Conservation (phyloP, 2,888 invertebrate species). For the Drosophila conformis region DNA sequence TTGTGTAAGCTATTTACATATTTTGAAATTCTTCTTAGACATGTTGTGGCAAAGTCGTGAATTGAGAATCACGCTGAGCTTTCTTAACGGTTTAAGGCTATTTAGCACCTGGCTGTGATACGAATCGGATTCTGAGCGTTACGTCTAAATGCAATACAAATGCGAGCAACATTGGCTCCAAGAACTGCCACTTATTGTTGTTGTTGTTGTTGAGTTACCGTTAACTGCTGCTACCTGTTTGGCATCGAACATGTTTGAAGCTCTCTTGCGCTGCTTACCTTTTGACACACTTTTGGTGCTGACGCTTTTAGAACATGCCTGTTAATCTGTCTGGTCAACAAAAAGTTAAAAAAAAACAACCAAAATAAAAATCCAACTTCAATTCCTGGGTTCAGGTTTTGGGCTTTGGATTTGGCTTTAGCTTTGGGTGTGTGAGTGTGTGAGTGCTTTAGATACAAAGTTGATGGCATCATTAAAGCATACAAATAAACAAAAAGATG, state of each 20-base stretch:
- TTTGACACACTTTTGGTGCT: slow-evolving; percentile 71
- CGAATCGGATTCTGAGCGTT: slow-evolving; percentile 39
- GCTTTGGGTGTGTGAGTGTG: slow-evolving; percentile 22
- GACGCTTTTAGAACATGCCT: slow-evolving; percentile 65
- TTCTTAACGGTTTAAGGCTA: slow-evolving; percentile 58
- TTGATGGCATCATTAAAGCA: slow-evolving; percentile 55
- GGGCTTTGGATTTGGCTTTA: slow-evolving; percentile 11
- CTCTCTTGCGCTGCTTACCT: slow-evolving; percentile 56
- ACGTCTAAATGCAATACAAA: slow-evolving; percentile 28
- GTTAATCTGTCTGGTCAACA: slow-evolving; percentile 74
- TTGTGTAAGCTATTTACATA: background rate
- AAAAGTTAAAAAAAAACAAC: slow-evolving; percentile 1
- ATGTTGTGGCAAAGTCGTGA: slow-evolving; percentile 7
- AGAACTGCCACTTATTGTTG: slow-evolving; percentile 43
- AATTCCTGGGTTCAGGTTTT: slow-evolving; percentile 37
- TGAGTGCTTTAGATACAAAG: slow-evolving; percentile 68
- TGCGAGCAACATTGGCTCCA: slow-evolving; percentile 16
- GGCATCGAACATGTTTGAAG: slow-evolving; percentile 69
- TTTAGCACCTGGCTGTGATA: slow-evolving; percentile 72
- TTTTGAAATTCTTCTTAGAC: slow-evolving; percentile 6
- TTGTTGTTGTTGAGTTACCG: slow-evolving; percentile 55
- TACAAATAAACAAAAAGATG: slow-evolving; percentile 55
- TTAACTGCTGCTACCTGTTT: slow-evolving; percentile 71
- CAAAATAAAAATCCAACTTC: slow-evolving; percentile 37
- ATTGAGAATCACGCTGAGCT: slow-evolving; percentile 64